These are phyloP conservation scores for Dendrolimus pini DNA, from an alignment of 2,888 invertebrate species.

Conservation along the genomic window DNA sequence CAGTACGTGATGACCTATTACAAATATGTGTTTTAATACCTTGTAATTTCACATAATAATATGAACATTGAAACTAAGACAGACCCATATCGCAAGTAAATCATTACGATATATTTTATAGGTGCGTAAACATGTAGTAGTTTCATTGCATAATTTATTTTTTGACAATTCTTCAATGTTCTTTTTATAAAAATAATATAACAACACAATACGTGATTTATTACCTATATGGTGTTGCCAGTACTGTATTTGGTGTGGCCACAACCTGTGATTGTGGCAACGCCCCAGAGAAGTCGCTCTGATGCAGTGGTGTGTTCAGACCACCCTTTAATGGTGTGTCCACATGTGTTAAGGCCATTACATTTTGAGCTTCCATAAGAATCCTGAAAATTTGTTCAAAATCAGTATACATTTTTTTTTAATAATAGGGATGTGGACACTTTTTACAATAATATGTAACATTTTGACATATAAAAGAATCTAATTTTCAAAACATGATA, in stretches of 20 bases:
- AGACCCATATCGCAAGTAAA: no score
- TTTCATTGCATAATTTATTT: no score
- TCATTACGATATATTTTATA: no score
- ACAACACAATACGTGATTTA: background rate
- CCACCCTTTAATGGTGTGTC: constrained; percentile 99
- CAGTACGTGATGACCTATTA: constrained; percentile 79
- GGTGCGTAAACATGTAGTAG: no score
- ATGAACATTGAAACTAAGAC: background rate
- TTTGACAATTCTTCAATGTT: no score
- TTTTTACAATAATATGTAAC: no score
- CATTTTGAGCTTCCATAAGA: constrained; percentile 97
- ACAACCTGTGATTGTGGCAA: constrained; percentile 82
- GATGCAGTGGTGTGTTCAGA: constrained; percentile 93
- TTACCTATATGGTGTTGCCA: constrained; percentile 89
- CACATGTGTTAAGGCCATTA: constrained; percentile 98
- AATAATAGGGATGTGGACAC: no score
- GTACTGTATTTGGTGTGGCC: constrained; percentile 93
- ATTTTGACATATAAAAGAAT: no score
- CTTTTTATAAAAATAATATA: no score
- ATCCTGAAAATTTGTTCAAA: constrained; percentile 57
- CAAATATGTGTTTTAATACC: background rate
- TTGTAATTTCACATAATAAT: background rate
- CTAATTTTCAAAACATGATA: no score
- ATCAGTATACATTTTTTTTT: no score
- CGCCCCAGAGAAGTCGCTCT: constrained; percentile 91